Base-by-base conservation (phyloP, 2,888 invertebrate genomes). In the Drymonia ruficornis region DNA sequence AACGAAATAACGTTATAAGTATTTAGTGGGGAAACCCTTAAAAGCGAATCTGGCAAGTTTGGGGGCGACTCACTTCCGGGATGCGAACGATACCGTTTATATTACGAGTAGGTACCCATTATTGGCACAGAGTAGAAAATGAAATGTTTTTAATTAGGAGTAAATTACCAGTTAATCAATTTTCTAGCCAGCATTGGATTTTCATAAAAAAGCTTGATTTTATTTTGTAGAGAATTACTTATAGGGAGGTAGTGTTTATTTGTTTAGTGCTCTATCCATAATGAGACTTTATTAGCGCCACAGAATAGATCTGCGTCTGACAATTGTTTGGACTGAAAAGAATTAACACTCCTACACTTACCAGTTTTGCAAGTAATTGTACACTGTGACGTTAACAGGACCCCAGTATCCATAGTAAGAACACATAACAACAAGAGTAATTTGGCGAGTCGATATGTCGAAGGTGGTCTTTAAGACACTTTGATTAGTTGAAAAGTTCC, bases 401-500 rank as follows among this genome's bases (percentile, higher is more conserved):
- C 70, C 57, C 53, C 50, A 52, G 64, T 59, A 57, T 57, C 45
- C 53, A 60, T 56, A 68, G 56, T 63, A 54, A 57, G 70, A 61
- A 72, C 73, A 55, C 23, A 42, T 52, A 56, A 56, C 49, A 65
- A 68, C n/a, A 69, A 66, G 68, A 78, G 80, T 78, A 78, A 83
- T 85, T 84, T 75, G 76, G 77, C 50, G 77, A 83, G 83, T 83
- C 82, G 83, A 86, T 86, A 81, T 78, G 83, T 83, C 74, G 78
- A 73, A 79, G 81, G 80, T 80, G 81, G 82, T 76, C 82, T 80
- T 81, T 82, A 84, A 87, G 86, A 83, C 84, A 84, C 78, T 88
- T 89, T 87, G 87, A 88, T 87, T 85, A 87, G 83, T 87, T 87
- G 75, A 73, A 72, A 84, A 86, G 71, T 85, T 81, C 61, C 56